phyloP scores from a whole-genome alignment of 2,797 vertebrate species.

The Rhynchonycteris naso region DNA sequence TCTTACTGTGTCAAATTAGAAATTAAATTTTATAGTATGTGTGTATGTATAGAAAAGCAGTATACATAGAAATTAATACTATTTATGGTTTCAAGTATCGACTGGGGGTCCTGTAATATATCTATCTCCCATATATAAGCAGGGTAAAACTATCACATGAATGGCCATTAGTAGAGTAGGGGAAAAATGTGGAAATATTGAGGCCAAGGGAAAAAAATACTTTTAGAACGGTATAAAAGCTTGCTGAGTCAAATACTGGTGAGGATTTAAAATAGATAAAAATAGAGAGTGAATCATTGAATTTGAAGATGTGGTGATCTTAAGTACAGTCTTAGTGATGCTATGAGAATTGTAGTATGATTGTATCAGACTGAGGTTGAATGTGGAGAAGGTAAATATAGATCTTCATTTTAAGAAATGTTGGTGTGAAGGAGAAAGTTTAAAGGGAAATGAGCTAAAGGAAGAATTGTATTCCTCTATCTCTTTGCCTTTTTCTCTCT shows the following conservation, averaged over 20 bases:
- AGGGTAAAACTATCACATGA: not conserved
- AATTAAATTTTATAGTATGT: not conserved
- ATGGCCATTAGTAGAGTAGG: not conserved
- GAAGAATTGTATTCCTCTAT: not conserved
- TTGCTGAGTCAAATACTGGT: not conserved
- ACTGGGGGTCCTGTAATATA: not conserved
- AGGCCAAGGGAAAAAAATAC: not conserved
- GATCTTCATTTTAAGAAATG: not conserved
- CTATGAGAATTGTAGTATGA: not conserved
- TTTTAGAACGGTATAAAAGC: not conserved
- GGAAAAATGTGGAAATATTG: not conserved
- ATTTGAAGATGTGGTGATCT: not conserved
- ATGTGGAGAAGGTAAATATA: not conserved
- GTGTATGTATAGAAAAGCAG: not conserved
- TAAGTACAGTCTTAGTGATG: not conserved
- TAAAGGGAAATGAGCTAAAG: not conserved
- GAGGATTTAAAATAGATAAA: not conserved
- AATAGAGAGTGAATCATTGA: not conserved
- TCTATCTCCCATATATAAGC: not conserved
- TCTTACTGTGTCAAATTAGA: not conserved
- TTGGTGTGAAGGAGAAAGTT: not conserved
- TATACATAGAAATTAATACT: not conserved
- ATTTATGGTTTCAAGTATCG: not conserved
- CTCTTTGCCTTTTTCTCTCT: rapidly evolving
- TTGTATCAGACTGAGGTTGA: not conserved